Evolutionary conservation across 2,797 vertebrate genomes (phyloP).

Genomic region (Paratrypauchen microcephalus): DNA sequence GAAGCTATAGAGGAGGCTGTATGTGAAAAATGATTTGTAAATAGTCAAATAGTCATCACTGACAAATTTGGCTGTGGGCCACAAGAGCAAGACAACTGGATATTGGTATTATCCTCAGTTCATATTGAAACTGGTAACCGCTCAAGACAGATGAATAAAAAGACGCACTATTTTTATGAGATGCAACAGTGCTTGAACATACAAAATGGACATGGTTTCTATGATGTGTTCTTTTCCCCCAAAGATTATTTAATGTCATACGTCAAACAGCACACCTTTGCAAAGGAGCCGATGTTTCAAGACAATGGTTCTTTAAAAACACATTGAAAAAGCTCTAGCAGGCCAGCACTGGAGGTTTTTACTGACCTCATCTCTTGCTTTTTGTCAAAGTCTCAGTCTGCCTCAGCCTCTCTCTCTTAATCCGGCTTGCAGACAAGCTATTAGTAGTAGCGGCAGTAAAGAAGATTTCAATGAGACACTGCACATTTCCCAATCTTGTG

Average conservation of each 20-base stretch:
- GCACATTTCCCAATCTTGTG: slow-evolving; percentile 76
- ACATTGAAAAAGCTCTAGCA: slow-evolving; percentile 33
- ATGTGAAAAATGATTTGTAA: neutral
- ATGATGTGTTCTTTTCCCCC: neutral
- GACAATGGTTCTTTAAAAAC: slow-evolving; percentile 16
- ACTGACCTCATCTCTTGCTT: slow-evolving; percentile 31
- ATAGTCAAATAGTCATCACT: neutral
- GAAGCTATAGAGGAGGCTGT: neutral
- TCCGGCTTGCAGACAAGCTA: slow-evolving; percentile 79
- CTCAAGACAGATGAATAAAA: neutral
- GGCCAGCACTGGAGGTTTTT: slow-evolving; percentile 18
- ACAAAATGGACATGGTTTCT: neutral
- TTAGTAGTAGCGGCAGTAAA: slow-evolving; percentile 73
- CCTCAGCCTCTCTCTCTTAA: slow-evolving; percentile 57
- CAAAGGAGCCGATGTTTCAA: slow-evolving; percentile 8
- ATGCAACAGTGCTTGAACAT: neutral
- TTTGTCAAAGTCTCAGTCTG: slow-evolving; percentile 10
- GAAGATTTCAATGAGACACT: slow-evolving; percentile 83
- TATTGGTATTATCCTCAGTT: neutral
- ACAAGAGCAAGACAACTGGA: neutral
- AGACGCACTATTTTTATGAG: neutral
- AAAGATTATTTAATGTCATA: slow-evolving; percentile 35
- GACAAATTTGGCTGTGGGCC: neutral
- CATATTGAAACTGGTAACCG: neutral
- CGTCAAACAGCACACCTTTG: slow-evolving; percentile 18